Percentiles rank a stretch among this genome's conserved stretches.
These are phyloP conservation scores for Hoplodrina blanda DNA, from an alignment of 2,888 invertebrate species.

Conservation along the genomic window DNA sequence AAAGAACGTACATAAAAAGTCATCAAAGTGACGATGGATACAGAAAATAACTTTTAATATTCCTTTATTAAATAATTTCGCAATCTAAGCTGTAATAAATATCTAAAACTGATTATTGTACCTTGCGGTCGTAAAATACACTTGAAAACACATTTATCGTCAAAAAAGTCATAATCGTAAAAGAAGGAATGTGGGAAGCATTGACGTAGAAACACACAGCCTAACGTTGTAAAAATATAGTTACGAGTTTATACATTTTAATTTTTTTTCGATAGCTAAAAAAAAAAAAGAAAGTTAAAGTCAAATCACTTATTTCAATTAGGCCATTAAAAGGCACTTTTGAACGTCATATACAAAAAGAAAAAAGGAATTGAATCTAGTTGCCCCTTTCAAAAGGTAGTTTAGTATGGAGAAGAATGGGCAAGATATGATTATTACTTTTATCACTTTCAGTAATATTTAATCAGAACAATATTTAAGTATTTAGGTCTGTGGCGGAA, in stretches of 20 bases:
- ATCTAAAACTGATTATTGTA: slow-evolving; percentile 24
- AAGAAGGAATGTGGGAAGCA: slow-evolving; percentile 45
- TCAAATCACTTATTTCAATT: too few relatives aligned
- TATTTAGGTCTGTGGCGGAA: too few relatives aligned
- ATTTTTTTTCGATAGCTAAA: too few relatives aligned
- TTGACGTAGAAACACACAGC: slow-evolving; percentile 44
- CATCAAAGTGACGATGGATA: neutral
- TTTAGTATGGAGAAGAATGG: too few relatives aligned
- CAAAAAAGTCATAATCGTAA: slow-evolving; percentile 57
- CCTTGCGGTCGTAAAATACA: slow-evolving; percentile 6
- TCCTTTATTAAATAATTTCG: neutral
- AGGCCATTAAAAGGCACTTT: too few relatives aligned
- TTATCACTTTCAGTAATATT: too few relatives aligned
- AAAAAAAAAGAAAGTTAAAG: too few relatives aligned
- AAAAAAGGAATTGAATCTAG: too few relatives aligned
- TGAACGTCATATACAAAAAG: too few relatives aligned
- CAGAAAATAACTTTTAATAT: neutral
- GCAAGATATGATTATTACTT: too few relatives aligned
- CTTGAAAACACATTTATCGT: slow-evolving; percentile 52
- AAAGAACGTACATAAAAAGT: neutral
- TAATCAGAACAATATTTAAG: too few relatives aligned
- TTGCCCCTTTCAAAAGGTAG: too few relatives aligned
- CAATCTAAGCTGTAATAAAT: slow-evolving; percentile 32
- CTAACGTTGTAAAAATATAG: neutral
- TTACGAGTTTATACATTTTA: neutral